Conservation (phyloP, 2,888 invertebrate genomes). For the Hydropsyche betteni region DNA sequence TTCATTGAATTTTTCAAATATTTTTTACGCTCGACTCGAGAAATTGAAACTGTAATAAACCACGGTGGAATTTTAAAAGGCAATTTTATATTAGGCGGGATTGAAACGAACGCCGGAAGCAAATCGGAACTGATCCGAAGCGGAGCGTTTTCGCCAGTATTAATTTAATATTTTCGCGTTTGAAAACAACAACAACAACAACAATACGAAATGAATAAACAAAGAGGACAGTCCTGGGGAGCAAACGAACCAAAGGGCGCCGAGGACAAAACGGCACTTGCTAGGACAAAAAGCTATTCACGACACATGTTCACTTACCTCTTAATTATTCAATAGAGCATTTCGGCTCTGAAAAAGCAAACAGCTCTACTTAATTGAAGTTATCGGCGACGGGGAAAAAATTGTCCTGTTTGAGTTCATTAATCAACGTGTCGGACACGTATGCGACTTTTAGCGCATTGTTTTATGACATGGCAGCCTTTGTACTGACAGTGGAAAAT, state of each 20-base stretch:
- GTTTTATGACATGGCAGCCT: no score
- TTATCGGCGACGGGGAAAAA: conserved; percentile 28
- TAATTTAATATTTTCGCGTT: no score
- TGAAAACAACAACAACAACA: no score
- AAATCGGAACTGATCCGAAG: neutral
- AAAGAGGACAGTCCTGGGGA: no score
- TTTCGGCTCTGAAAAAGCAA: conserved; percentile 39
- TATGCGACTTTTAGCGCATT: neutral
- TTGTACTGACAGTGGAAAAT: neutral
- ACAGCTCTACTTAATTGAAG: conserved; percentile 45
- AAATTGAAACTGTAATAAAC: conserved; percentile 14
- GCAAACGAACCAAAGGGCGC: conserved; percentile 3
- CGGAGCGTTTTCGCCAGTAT: neutral
- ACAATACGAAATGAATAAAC: no score
- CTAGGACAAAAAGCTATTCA: conserved; percentile 43
- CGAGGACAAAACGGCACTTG: conserved; percentile 24
- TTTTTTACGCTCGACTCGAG: conserved; percentile 12
- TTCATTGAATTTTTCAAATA: conserved; percentile 19
- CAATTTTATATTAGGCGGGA: neutral
- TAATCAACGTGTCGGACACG: conserved; percentile 12
- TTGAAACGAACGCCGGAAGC: neutral
- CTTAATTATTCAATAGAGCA: conserved; percentile 48
- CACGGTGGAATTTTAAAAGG: neutral
- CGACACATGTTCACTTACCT: conserved; percentile 46
- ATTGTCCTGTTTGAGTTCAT: conserved; percentile 1